Conservation (phyloP, 2,797 vertebrate species). For the Sardinella longiceps region DNA sequence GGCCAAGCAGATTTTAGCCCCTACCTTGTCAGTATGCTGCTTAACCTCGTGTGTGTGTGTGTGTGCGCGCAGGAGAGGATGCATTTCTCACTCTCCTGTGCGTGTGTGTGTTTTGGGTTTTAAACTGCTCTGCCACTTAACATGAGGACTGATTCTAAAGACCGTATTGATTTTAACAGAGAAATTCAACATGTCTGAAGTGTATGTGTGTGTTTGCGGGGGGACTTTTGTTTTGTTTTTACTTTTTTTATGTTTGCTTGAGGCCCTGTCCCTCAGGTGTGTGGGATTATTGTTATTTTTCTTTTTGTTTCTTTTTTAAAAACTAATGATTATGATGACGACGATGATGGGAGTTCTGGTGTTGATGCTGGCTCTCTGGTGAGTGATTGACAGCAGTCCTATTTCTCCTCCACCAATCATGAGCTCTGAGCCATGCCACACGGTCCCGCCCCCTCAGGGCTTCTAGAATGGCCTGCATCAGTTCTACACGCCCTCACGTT, state of each 20-base stretch:
- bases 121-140: background rate
- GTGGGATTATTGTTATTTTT: no score
- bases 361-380: background rate
- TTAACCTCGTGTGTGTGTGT: background rate
- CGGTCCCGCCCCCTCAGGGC: background rate
- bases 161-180: background rate
- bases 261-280: conserved; percentile 30
- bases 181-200: background rate
- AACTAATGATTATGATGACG: no score
- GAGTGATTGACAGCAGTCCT: background rate
- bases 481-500: no score
- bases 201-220: background rate
- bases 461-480: no score
- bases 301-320: background rate
- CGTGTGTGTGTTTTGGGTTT: background rate
- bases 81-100: background rate
- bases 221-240: background rate
- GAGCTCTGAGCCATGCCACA: background rate
- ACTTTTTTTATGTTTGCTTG: background rate
- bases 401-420: background rate
- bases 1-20: background rate
- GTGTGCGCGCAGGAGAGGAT: conserved; percentile 18
- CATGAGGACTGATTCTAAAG: background rate
- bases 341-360: background rate
- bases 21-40: background rate